A percentile compares a stretch with the other conserved stretches of the same genome.
Evolutionary conservation across 1,140 invertebrate genomes (phyloP).

Genomic region (Drosophila miranda): DNA sequence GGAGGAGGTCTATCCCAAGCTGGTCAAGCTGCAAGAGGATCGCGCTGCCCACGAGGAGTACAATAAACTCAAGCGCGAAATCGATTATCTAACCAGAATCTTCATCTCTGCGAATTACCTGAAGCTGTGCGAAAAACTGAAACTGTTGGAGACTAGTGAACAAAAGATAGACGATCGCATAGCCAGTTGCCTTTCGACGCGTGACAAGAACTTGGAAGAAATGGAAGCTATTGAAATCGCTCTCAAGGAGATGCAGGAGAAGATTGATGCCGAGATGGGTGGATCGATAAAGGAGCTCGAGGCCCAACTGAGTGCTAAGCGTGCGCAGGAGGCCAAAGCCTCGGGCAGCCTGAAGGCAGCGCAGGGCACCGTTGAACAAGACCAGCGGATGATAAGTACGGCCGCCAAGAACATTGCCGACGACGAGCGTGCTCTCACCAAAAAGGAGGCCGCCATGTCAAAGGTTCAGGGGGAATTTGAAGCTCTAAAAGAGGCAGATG

Average conservation of each 20-base stretch:
- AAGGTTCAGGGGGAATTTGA: slow-evolving; percentile 88
- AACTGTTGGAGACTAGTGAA: slow-evolving; percentile 58
- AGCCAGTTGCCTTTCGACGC: slow-evolving; percentile 82
- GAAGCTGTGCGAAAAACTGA: slow-evolving; percentile 54
- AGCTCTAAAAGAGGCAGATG: slow-evolving; percentile 87
- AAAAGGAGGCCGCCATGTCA: slow-evolving; percentile 87
- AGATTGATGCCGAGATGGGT: slow-evolving; percentile 86
- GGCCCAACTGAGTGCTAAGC: slow-evolving; percentile 85
- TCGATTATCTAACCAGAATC: slow-evolving; percentile 91
- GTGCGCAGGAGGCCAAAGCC: slow-evolving; percentile 87
- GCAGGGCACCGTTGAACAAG: slow-evolving; percentile 87
- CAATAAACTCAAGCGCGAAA: slow-evolving; percentile 92
- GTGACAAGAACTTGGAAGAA: slow-evolving; percentile 84
- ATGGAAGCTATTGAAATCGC: slow-evolving; percentile 84
- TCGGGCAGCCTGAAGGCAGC: slow-evolving; percentile 87
- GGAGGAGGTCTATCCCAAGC: slow-evolving; percentile 94
- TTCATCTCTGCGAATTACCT: slow-evolving; percentile 74
- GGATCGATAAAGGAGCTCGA: slow-evolving; percentile 87
- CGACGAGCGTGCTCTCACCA: slow-evolving; percentile 86
- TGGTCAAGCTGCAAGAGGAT: slow-evolving; percentile 94
- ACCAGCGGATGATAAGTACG: slow-evolving; percentile 88
- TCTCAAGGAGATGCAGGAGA: slow-evolving; percentile 83
- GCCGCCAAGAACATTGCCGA: slow-evolving; percentile 88
- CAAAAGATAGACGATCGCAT: slow-evolving; percentile 64
- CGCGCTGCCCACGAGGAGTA: slow-evolving; percentile 93